Percentiles rank a stretch among this genome's conserved stretches.
These are phyloP conservation scores for Orchesella flavescens DNA, from an alignment of 2,888 invertebrate species.

Conservation along the genomic window DNA sequence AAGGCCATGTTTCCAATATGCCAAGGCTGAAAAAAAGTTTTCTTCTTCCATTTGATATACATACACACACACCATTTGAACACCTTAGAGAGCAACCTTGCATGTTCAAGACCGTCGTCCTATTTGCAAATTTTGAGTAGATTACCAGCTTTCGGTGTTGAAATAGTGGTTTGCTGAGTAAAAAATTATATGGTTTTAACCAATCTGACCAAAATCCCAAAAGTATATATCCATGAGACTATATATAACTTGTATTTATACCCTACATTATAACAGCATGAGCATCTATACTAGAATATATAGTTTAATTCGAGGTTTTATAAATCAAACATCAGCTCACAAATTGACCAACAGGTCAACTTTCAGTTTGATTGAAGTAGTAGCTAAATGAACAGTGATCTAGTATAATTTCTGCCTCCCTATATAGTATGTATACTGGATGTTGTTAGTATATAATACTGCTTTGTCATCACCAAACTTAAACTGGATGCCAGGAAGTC, in stretches of 20 bases:
- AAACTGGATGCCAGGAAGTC: background rate
- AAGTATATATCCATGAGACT: background rate
- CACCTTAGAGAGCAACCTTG: constrained; percentile 33
- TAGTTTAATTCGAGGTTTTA: background rate
- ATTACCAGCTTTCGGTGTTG: constrained; percentile 15
- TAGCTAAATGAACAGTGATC: background rate
- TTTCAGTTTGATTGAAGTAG: background rate
- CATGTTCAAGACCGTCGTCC: constrained; percentile 44
- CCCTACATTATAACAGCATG: no score
- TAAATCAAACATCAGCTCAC: background rate
- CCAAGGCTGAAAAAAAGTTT: constrained; percentile 31
- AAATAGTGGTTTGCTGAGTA: constrained; percentile 11
- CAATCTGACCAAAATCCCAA: background rate
- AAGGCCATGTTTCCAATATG: constrained; percentile 40
- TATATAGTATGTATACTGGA: background rate
- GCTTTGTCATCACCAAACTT: background rate
- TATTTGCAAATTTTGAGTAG: constrained; percentile 23
- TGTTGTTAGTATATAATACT: background rate
- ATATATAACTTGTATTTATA: no score
- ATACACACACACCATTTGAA: background rate
- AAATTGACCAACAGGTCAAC: constrained; percentile 40
- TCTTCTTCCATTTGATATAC: no score
- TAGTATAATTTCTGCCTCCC: background rate
- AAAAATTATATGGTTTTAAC: constrained; percentile 1
- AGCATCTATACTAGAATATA: no score